Base-by-base conservation (phyloP, 2,888 invertebrate genomes). In the Helobdella robusta region DNA sequence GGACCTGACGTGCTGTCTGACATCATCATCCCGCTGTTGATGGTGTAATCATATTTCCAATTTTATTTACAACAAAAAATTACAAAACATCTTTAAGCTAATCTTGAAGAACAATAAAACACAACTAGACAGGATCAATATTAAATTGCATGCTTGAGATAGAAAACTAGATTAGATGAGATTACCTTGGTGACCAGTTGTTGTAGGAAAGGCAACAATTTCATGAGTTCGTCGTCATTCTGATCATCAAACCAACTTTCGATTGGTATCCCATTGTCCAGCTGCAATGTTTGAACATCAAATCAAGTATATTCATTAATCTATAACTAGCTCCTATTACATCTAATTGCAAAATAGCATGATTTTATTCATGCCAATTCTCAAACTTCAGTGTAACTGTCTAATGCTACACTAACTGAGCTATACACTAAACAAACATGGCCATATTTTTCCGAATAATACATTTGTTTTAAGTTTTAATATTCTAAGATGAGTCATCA, bases 201-300 rank as follows among this genome's bases (percentile, higher is more conserved):
- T 79, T 93, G 91, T 72, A 95, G 82, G 82, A 94, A 93, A 36
- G 93, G 93, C 80, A 94, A 81, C 72, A 94, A 81, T 77, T 93
- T 92, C 74, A 92, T 85, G 64, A 95, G 84, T 77, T 94, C 94
- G 44, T 86, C 86, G 81, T 94, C 94, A 62, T 84, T 85, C 75
- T 87, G 85, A 81, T 93, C 92, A 71, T 89, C 86, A 81, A 93
- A 95, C 94, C 94, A 94, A 79, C 91, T 91, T 82, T 92, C 92
- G 72, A 95, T 94, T 0, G 94, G 94, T 72, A 94, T 93, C 32
- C 94, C 94, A 69, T 71, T 71, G 46, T 70, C 68, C 61, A 72
- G 54, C 70, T 71, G 66, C 4, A 60, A n/a, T n/a, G n/a, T n/a
- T n/a, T n/a, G n/a, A n/a, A n/a, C n/a, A n/a, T n/a, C n/a, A n/a